Evolutionary conservation across 2,113 vertebrate genomes (phyloP).

Genomic region (Corythaeola cristata): DNA sequence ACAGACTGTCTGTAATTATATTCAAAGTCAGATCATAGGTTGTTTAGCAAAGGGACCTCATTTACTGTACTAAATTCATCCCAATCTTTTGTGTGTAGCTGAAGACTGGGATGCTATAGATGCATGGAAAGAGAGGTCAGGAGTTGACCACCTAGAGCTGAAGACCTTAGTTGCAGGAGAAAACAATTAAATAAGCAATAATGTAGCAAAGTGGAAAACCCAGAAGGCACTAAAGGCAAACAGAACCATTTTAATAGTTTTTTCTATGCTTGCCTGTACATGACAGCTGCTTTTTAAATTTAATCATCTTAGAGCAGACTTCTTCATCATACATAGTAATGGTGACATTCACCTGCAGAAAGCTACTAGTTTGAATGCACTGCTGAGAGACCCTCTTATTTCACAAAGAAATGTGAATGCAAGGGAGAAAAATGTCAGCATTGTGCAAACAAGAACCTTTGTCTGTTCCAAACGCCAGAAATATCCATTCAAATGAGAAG

Average conservation of each 20-base stretch:
- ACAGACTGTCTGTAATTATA: background rate
- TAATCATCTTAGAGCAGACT: background rate
- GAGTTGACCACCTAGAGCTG: background rate
- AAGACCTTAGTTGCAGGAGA: background rate
- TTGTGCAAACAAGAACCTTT: background rate
- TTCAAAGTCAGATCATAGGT: background rate
- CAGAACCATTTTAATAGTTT: background rate
- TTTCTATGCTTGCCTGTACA: background rate
- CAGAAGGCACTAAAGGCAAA: background rate
- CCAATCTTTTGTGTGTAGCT: background rate
- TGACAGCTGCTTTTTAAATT: constrained; percentile 36
- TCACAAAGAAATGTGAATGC: background rate
- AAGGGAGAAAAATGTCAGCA: background rate
- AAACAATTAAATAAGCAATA: constrained; percentile 14
- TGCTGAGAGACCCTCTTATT: background rate
- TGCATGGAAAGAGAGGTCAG: background rate
- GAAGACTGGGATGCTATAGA: background rate
- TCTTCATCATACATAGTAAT: background rate
- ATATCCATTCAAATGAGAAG: background rate
- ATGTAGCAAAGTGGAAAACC: background rate
- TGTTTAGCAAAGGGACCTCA: background rate
- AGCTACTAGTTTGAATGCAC: background rate
- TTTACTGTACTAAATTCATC: background rate
- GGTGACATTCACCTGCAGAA: constrained; percentile 6
- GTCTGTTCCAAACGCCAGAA: background rate